Base-by-base conservation (phyloP, 2,797 vertebrate genomes). In the Pelobates cultripes region DNA sequence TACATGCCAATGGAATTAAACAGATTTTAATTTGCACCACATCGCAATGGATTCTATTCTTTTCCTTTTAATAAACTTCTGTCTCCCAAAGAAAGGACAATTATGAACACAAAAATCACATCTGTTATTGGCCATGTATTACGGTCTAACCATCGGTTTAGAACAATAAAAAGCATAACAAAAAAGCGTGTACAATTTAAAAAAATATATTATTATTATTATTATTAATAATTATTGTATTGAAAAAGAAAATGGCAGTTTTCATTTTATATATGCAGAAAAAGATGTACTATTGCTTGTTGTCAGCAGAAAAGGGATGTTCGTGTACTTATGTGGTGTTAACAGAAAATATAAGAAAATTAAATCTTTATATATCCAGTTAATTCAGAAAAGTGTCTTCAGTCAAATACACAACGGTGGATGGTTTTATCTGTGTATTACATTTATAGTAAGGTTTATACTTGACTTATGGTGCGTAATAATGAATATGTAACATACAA, bases 1-100 rank as follows among this genome's bases (percentile, higher is more conserved):
- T 85, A 96, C 97, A 0, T 99, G 98, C 90, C 97, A 97, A 42
- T 99, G 98, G 98, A 98, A 95, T 89, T 99, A 91, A 95, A 70
- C 17, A 51, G 69, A 69, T 66, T 57, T 55, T 13, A 8, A 14
- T 61, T 61, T 64, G 3, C 6, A 40, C n/a, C 28, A n/a, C 10
- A 4, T 7, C 28, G 61, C 61, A 64, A 61, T 10, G 61, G 61
- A 64, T 64, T 4, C 61, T 1, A 4, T 70, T 45, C 14, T 15
- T 4, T 28, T n/a, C 7, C 3, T 64, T 40, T 64, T n/a, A 13
- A 51, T 51, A 61, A 14, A n/a, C 61, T 28, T n/a, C 17, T n/a
- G 7, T 40, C 79, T 68, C 71, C 73, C 40, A 28, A 75, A 64
- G 10, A 4, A 71, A 17, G 43, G 12, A 17, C n/a, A 71, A 7